A percentile compares a stretch with the other conserved stretches of the same genome.
Evolutionary conservation across 1,140 invertebrate species (phyloP).

Genomic region (Geopemphigus sp.): DNA sequence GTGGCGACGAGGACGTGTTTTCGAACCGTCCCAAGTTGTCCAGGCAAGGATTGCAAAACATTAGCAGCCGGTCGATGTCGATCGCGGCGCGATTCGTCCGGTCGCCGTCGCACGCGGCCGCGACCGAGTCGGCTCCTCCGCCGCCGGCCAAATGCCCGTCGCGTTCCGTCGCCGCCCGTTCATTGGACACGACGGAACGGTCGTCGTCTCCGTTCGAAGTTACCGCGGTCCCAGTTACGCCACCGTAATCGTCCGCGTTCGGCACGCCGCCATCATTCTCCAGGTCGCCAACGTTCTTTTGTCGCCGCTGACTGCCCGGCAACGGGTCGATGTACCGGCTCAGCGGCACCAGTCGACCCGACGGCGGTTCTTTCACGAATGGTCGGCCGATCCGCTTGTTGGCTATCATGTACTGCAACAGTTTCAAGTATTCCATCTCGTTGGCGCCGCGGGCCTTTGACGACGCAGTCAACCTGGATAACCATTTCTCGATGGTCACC

Average conservation of each 20-base stretch:
- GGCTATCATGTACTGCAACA: constrained; percentile 24
- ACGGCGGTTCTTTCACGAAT: neutral
- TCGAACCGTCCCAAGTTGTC: neutral
- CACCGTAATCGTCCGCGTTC: too few relatives aligned
- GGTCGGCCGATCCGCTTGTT: neutral
- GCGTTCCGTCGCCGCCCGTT: neutral
- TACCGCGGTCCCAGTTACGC: neutral
- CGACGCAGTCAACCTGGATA: neutral
- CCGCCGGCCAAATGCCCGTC: constrained; percentile 10
- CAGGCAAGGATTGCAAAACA: constrained; percentile 6
- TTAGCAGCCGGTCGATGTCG: neutral
- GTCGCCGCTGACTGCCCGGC: neutral
- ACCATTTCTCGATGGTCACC: constrained; percentile 7
- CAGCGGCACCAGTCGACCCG: neutral
- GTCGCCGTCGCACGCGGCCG: neutral
- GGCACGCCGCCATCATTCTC: too few relatives aligned
- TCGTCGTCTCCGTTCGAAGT: too few relatives aligned
- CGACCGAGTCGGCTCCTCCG: too few relatives aligned
- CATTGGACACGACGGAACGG: neutral
- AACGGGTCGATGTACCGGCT: neutral
- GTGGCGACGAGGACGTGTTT: too few relatives aligned
- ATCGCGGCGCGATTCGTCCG: too few relatives aligned
- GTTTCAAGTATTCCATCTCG: constrained; percentile 4
- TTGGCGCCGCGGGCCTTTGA: neutral
- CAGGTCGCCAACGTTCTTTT: neutral